These are phyloP conservation scores for Spatulosminthurus flaviceps DNA, from an alignment of 2,888 invertebrate genomes.

Conservation along the genomic window DNA sequence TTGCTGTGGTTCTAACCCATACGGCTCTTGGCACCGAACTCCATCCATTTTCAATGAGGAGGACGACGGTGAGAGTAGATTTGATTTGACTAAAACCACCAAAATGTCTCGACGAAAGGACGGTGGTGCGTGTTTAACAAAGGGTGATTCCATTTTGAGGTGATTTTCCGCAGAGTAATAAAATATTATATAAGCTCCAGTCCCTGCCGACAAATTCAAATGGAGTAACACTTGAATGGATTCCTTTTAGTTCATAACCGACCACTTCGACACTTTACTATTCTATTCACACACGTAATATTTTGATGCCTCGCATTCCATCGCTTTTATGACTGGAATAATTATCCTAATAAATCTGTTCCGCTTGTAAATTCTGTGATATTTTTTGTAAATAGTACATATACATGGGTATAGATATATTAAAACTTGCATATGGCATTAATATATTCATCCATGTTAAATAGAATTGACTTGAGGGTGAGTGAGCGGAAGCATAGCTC, in stretches of 20 bases:
- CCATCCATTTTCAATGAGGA: constrained; percentile 36
- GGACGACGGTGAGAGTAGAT: background rate
- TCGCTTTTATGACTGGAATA: background rate
- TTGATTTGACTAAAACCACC: constrained; percentile 10
- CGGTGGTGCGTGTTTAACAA: background rate
- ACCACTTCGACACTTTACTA: background rate
- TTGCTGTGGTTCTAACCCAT: constrained; percentile 21
- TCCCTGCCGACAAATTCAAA: no score
- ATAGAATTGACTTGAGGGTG: no score
- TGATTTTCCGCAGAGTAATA: background rate
- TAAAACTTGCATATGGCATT: no score
- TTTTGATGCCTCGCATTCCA: constrained; percentile 4
- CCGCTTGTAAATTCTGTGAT: background rate
- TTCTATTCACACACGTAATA: background rate
- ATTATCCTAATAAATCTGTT: constrained; percentile 18
- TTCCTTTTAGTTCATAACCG: background rate
- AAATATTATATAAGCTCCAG: background rate
- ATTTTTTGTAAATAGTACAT: no score
- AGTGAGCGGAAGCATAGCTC: no score
- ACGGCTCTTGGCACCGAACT: constrained; percentile 42
- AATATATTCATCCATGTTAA: no score
- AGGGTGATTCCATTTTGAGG: background rate
- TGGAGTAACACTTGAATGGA: background rate
- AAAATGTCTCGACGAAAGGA: background rate
- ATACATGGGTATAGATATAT: no score